These are phyloP conservation scores for Amphipoea lucens DNA, from an alignment of 2,888 invertebrate genomes.

Conservation along the genomic window DNA sequence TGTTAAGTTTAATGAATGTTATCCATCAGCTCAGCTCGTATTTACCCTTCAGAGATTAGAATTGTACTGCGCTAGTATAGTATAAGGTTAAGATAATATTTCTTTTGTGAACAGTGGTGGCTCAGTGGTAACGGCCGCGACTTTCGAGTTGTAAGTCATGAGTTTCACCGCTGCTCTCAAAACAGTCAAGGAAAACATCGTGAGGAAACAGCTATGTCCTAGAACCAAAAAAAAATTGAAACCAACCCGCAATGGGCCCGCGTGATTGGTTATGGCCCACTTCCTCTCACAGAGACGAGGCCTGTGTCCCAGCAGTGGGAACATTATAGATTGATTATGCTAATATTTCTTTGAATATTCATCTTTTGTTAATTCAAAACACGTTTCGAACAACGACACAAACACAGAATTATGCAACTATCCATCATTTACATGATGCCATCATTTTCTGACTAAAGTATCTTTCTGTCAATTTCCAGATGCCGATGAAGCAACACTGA, in stretches of 20 bases:
- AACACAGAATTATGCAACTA: background rate
- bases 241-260: no score
- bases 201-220: no score
- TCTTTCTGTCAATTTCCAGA: conserved; percentile 68
- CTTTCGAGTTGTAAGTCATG: no score
- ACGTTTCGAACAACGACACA: background rate
- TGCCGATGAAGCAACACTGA: conserved; percentile 70
- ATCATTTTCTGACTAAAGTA: conserved; percentile 11
- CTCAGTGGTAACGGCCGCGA: no score
- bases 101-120: background rate
- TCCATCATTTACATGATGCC: conserved; percentile 22
- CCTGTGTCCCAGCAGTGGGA: no score
- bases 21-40: background rate
- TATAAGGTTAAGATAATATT: background rate
- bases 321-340: background rate
- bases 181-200: no score
- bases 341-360: background rate
- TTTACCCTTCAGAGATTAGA: background rate
- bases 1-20: background rate
- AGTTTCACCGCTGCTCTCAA: no score
- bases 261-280: no score
- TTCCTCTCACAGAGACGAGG: no score
- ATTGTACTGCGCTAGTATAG: background rate
- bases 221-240: no score
- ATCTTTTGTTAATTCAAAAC: background rate